A percentile compares a stretch with the other conserved stretches of the same genome.
These are phyloP conservation scores for Leptogaster cylindrica DNA, from an alignment of 2,888 invertebrate species.

Conservation along the genomic window DNA sequence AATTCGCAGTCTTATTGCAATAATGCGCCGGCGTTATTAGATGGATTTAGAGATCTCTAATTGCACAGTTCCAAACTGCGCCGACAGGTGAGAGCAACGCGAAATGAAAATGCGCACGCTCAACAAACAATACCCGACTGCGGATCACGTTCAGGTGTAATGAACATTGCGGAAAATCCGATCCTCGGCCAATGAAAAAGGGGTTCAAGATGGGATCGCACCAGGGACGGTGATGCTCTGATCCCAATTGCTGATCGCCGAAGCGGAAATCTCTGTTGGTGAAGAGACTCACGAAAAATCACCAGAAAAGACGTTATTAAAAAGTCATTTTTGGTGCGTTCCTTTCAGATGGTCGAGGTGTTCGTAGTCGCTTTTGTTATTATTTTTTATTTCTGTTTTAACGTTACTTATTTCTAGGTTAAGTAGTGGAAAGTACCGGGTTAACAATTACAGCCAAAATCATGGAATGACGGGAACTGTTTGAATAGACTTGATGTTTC, in stretches of 20 bases:
- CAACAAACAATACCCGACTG: no score
- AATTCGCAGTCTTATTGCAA: constrained; percentile 26
- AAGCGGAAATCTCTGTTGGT: constrained; percentile 9
- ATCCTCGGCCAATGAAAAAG: neutral
- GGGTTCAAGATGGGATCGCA: neutral
- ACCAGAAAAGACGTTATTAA: constrained; percentile 21
- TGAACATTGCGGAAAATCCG: no score
- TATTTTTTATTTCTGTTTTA: neutral
- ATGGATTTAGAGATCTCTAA: constrained; percentile 28
- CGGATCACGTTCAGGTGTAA: no score
- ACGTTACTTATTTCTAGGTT: constrained; percentile 9
- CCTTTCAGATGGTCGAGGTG: neutral
- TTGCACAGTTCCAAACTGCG: constrained; percentile 1
- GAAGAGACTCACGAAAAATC: constrained; percentile 2
- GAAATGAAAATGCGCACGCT: neutral
- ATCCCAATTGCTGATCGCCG: constrained; percentile 7
- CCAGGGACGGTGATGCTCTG: neutral
- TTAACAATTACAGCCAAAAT: constrained; percentile 13
- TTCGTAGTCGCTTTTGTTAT: neutral
- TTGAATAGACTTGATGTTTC: constrained; percentile 20
- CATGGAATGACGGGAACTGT: constrained; percentile 14
- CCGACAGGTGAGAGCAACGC: constrained; percentile 13
- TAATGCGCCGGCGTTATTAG: constrained; percentile 16
- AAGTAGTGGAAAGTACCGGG: constrained; percentile 18
- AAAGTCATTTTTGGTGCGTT: constrained; percentile 29